Conservation (phyloP, 2,888 invertebrate species). For the Eupelmus urozonus region DNA sequence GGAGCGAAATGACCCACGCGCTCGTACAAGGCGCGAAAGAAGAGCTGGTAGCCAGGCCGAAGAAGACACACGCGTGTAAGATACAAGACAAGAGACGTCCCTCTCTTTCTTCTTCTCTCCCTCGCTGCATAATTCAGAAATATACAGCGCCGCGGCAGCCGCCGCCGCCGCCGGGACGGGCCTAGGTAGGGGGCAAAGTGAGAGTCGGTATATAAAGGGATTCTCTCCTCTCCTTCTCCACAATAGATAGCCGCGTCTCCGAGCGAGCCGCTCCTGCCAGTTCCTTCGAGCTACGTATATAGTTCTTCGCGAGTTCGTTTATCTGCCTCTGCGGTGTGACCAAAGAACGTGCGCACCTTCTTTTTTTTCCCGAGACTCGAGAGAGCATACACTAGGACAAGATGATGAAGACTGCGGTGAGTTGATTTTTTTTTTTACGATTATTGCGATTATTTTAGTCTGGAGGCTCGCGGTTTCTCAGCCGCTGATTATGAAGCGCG, state of each 20-base stretch:
- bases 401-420: conserved; percentile 78
- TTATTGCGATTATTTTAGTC: not conserved
- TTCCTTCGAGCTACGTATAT: too few relatives aligned
- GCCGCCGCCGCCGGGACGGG: not conserved
- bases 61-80: not conserved
- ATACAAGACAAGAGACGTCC: not conserved
- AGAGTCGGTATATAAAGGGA: conserved; percentile 77
- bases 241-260: conserved; percentile 51
- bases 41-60: not conserved
- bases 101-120: too few relatives aligned
- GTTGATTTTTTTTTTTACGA: conserved; percentile 62
- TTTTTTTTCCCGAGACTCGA: too few relatives aligned
- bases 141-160: conserved; percentile 4
- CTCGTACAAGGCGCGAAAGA: not conserved
- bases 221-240: conserved; percentile 72
- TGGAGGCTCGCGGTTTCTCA: too few relatives aligned
- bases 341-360: conserved; percentile 42
- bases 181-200: conserved; percentile 64
- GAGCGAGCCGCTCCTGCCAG: conserved; percentile 9
- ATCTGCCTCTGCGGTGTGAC: conserved; percentile 43
- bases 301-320: conserved; percentile 42
- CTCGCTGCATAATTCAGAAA: conserved; percentile 35
- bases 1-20: not conserved
- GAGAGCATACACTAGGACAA: not conserved
- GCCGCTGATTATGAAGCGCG: too few relatives aligned